Evolutionary conservation across 2,797 vertebrate species (phyloP), one percentile per base, ranked within the genome.

Genomic region (Schizopygopsis pylzovi): DNA sequence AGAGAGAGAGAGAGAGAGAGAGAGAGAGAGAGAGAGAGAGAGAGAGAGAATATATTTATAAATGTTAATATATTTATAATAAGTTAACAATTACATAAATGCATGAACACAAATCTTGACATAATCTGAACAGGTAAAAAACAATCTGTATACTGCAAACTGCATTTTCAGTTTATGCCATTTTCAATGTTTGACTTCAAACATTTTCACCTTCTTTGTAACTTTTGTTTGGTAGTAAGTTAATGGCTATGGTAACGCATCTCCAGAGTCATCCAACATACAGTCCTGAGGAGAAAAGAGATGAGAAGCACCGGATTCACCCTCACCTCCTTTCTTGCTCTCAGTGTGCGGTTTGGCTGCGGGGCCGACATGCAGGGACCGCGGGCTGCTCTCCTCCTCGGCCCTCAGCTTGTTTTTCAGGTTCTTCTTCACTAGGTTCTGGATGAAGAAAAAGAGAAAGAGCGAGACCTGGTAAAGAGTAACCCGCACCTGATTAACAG

Each of bases 401-500:
- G 47, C 83, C 54, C 68, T 91, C 77, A 89, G 87, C 89, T 93
- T 94, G 91, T 94, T 95, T 90, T 92, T 95, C 67, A 95, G 88
- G 92, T 95, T 95, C 85, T 94, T 93, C 87, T 92, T 94, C 73
- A 95, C 92, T 86, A 94, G 84, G 90, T 93, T 95, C 96, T 96
- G 72, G 33, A 52, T 83, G 63, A 43, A 82, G 78, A 70, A 28
- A 75, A 43, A 63, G 39, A 78, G 37, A 41, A 81, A 72, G 47
- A 78, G 68, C 61, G 7, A 85, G 87, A 78, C 45, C 37, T 59
- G 28, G 43, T 73, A 73, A 72, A 85, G 52, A 85, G 63, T 37
- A 41, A 84, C 16, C 12, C 18, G 13, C 41, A 39, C 28, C 22
- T 72, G 70, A 82, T 56, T 43, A 65, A 20, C 7, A 22, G 41